Base-by-base conservation (phyloP, 2,888 invertebrate genomes). In the Pantelozetes paolii region DNA sequence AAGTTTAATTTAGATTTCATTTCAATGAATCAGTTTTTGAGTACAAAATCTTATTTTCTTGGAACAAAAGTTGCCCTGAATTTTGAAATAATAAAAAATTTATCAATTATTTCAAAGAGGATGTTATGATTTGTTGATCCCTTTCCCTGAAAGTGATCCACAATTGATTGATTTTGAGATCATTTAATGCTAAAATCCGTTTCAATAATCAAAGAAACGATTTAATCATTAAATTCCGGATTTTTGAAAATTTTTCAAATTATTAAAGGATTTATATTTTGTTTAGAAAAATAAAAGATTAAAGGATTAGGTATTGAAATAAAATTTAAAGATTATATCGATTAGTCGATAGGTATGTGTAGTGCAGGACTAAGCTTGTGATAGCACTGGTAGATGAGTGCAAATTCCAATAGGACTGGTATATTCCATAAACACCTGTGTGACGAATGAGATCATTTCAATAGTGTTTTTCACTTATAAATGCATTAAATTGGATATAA, bases 381-480 rank as follows among this genome's bases (percentile, higher is more conserved):
- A 45, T 15, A 45, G 8, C 45, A 45, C 45, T 45, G 45, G 45
- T 2, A 45, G 36, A 45, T 45, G 15, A 45, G 45, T 18, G 45
- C 45, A 45, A 45, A 45, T 59, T 59, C 32, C n/a, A 30, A 6
- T 30, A 48, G 57, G 30, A 26, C 5, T 62, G 32, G 59, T 18
- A 50, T 50, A 9, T 48, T 20, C 23, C 20, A 40, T 67, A 40
- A 69, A 42, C 40, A 69, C 69, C 40, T 40, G 69, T 40, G 64
- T 67, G 69, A 20, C 69, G 45, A 42, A 69, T 42, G 69, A 26
- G 42, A 69, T 69, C 69, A 69, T 26, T 69, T 69, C 42, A 40
- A 69, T 42, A 32, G 20, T 30, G 18, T 2, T 64, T 20, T 8
- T 20, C 18, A 40, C 26, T 69, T 42, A 69, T 42, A 69, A 45